Evolutionary conservation across 2,113 vertebrate genomes (phyloP).

Genomic region (Melanocharis versteri): DNA sequence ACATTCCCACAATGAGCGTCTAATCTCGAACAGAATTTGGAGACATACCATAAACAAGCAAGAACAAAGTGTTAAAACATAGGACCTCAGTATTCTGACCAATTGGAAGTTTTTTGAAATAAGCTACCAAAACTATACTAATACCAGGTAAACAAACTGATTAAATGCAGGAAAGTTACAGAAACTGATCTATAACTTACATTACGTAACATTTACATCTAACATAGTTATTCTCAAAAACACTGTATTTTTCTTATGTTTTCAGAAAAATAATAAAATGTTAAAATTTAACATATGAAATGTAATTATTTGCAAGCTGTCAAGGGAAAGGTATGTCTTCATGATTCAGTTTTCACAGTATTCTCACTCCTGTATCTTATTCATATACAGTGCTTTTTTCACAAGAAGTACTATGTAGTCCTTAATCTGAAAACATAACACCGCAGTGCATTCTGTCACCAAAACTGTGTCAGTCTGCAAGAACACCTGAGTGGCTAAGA

Average conservation of each 20-base stretch:
- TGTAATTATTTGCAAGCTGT: background rate
- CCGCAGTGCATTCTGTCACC: background rate
- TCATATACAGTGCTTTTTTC: background rate
- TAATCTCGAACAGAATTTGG: background rate
- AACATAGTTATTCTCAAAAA: background rate
- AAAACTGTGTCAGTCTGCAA: background rate
- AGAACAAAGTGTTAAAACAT: background rate
- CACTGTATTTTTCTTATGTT: background rate
- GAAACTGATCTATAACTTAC: background rate
- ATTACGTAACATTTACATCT: background rate
- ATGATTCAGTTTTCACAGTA: background rate
- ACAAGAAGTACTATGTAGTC: background rate
- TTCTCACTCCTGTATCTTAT: background rate
- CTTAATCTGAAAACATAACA: background rate
- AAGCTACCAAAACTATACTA: background rate
- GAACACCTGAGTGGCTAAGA: background rate
- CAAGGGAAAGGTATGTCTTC: background rate
- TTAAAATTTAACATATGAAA: background rate
- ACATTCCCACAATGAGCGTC: background rate
- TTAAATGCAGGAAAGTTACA: background rate
- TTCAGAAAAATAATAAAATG: background rate
- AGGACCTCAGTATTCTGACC: background rate
- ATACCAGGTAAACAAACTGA: background rate
- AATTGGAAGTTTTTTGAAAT: background rate
- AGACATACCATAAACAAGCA: background rate